Evolutionary conservation across 2,113 vertebrate species (phyloP).

Genomic region (Amblyornis subalaris): DNA sequence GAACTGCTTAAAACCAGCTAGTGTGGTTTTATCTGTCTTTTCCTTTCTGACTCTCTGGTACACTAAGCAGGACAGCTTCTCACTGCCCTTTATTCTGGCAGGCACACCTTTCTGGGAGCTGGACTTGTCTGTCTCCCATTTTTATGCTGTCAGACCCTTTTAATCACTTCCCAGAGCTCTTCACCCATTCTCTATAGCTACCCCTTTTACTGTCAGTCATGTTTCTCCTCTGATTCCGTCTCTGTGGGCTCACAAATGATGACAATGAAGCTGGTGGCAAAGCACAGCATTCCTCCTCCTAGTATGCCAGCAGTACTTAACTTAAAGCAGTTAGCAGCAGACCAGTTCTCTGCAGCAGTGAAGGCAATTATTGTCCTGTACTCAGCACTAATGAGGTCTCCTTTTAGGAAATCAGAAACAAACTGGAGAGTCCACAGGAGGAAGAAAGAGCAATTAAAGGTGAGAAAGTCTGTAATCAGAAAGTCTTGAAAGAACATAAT

Average conservation of each 20-base stretch:
- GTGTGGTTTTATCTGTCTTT: neutral
- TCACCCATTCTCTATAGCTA: neutral
- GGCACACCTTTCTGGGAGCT: neutral
- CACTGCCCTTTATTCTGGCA: neutral
- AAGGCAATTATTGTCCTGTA: neutral
- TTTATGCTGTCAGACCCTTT: neutral
- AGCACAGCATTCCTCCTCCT: neutral
- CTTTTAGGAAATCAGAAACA: slow-evolving; percentile 21
- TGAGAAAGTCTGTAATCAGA: neutral
- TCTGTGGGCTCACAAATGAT: neutral
- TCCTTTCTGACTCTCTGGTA: neutral
- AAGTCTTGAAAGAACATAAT: neutral
- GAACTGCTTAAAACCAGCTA: neutral
- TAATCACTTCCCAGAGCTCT: neutral
- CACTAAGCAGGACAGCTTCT: neutral
- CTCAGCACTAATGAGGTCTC: neutral
- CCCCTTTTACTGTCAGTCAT: neutral
- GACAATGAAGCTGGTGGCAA: neutral
- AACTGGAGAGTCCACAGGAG: neutral
- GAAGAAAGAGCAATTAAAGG: neutral
- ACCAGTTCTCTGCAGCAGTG: neutral
- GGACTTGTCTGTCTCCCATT: neutral
- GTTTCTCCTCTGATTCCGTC: neutral
- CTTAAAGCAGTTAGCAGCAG: neutral
- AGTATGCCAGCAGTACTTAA: neutral